Base-by-base conservation (phyloP, 2,113 vertebrate genomes). In the Lepus europaeus region DNA sequence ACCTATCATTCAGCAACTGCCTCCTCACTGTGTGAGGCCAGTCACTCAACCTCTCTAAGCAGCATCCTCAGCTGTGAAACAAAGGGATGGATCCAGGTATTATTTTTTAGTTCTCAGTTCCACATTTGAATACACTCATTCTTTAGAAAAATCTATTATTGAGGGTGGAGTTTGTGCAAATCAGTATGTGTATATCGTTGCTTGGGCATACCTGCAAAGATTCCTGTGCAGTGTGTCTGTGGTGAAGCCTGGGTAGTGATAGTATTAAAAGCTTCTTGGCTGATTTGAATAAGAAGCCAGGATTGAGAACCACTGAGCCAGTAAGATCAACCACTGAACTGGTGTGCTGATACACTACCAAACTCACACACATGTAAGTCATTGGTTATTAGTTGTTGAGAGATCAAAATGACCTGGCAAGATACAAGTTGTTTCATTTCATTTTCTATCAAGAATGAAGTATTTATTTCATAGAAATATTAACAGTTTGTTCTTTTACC, bases 341-440 rank as follows among this genome's bases (percentile, higher is more conserved):
- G 33, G 31, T 66, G 87, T 83, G 90, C 95, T 80, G 10, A 14
- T 90, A 63, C 31, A 83, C 53, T 81, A 29, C 25, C 64, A 81
- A 81, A 89, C 20, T 87, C 69, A 69, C 20, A 27, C 76, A 17
- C 66, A 14, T 45, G 4, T 73, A 79, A 93, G 31, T 86, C 31
- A 63, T 17, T 64, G n/a, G 16, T 81, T 88, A 56, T 81, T 88
- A 56, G 39, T 73, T 70, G 89, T 80, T 89, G 68, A 95, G 73
- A 92, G 84, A 29, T 84, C 45, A 77, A 25, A 94, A 83, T 69
- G 76, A 82, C 39, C 33, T 68, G 66, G 69, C 33, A 91, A 73
- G 69, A 88, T 91, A 51, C 64, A 94, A 90, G 63, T 90, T 91
- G 90, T 69, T 88, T 92, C 74, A 96, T 81, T 94, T 93, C 39